Conservation (phyloP, 2,888 invertebrate genomes). For the Apoda limacodes region DNA sequence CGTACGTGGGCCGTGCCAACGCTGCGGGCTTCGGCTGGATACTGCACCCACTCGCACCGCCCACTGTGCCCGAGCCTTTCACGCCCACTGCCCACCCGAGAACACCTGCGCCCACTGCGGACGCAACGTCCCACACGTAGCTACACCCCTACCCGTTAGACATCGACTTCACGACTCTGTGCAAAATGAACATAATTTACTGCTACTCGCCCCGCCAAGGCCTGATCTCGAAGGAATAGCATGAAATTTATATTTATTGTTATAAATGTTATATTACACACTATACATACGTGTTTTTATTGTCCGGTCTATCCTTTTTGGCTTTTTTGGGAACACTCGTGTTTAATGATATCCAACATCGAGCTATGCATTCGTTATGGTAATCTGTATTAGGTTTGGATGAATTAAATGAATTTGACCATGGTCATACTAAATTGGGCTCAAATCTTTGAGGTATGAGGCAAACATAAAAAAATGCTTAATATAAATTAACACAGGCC, state of each 20-base stretch:
- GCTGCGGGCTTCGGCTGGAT: conserved; percentile 33
- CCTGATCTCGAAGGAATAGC: conserved; percentile 55
- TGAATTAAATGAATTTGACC: too few species aligned
- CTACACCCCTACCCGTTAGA: conserved; percentile 22
- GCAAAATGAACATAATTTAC: conserved; percentile 30
- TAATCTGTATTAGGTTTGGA: too few species aligned
- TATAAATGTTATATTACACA: conserved; percentile 1
- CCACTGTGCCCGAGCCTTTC: conserved; percentile 49
- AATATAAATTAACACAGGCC: too few species aligned
- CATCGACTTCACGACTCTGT: conserved; percentile 21
- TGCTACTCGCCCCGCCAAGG: conserved; percentile 48
- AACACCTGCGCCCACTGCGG: conserved; percentile 39
- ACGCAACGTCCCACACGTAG: conserved; percentile 25
- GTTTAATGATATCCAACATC: too few species aligned
- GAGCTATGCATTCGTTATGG: too few species aligned
- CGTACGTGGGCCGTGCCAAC: conserved; percentile 41
- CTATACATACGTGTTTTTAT: too few species aligned
- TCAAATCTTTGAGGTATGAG: too few species aligned
- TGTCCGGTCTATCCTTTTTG: too few species aligned
- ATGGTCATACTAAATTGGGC: too few species aligned
- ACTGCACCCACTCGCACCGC: conserved; percentile 30
- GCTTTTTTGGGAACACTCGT: too few species aligned
- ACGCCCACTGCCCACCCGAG: conserved; percentile 36
- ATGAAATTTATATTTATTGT: conserved; percentile 16
- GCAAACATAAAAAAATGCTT: too few species aligned